These are phyloP conservation scores for Psittacula echo DNA, from an alignment of 2,797 vertebrate species.

Conservation along the genomic window DNA sequence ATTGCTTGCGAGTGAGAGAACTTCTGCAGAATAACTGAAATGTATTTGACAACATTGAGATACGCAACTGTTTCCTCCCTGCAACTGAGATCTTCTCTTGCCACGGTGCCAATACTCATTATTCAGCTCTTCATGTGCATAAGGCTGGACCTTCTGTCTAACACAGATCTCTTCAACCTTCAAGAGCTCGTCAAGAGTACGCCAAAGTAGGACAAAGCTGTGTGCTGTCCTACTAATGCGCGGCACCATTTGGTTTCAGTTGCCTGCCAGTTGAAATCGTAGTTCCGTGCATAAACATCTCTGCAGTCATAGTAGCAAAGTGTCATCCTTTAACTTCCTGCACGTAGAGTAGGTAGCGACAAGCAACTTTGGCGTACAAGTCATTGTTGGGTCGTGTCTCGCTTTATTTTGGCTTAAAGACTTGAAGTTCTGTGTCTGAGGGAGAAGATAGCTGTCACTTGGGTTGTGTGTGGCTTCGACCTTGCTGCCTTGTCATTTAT, in stretches of 20 bases:
- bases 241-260: background rate
- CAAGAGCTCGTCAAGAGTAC: constrained; percentile 4
- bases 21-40: background rate
- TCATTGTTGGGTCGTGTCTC: background rate
- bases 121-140: background rate
- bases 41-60: background rate
- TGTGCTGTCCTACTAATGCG: background rate
- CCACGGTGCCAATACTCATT: background rate
- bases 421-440: background rate
- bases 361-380: background rate
- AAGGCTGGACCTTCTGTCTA: constrained; percentile 42
- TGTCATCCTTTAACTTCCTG: no score
- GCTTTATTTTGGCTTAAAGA: background rate
- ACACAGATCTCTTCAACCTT: constrained; percentile 4
- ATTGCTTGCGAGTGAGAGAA: background rate
- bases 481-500: background rate
- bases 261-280: background rate
- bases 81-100: background rate
- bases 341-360: background rate
- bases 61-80: background rate
- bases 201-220: background rate
- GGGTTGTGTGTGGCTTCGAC: background rate
- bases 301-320: background rate
- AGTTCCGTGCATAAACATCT: background rate
- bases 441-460: background rate